Base-by-base conservation (phyloP, 2,888 invertebrate species). In the Helicoverpa assulta region DNA sequence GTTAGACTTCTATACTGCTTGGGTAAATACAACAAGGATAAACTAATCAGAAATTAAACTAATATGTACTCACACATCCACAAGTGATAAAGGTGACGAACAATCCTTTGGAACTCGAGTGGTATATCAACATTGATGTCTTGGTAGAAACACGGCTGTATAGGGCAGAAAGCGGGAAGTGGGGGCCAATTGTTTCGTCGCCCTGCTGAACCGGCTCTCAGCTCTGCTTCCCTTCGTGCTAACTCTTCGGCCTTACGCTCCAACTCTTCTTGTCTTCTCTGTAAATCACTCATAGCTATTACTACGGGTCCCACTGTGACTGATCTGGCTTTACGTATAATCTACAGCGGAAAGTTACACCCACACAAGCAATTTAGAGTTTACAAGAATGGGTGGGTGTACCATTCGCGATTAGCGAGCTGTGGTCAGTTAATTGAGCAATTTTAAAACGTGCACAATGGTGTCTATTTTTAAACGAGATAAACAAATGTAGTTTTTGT, bases 111-210 rank as follows among this genome's bases (percentile, higher is more conserved):
- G 95, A 99, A 99, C 92, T 99, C 99, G 59, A 98, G 96, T 29
- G 99, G 99, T 92, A 99, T 99, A 91, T 99, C 99, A 57, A 99
- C 98, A 92, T 99, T 98, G 85, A 99, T 99, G 93, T 99, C 99
- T 96, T 99, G 99, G 94, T 99, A 99, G 96, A 99, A 99, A 93
- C 99, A 99, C 0, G 99, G 99, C 90, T 99, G 98, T 75, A 99
- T 97, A 73, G 99, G 99, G 86, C 98, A 98, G 88, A 98, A 98
- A 64, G 98, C 97, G 0, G 99, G 99, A 78, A 99, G 93, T 0
- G 99, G 99, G 1, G 99, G 99, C 99, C 99, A 99, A 95, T 99
- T 99, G 93, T 99, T 99, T 83, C 98, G 96, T 82, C 98, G 94
- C 7, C 97, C 97, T 51, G 97, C 96, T 0, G 94, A 94, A 14